Base-by-base conservation (phyloP, 2,113 vertebrate genomes). In the Empidonax alnorum region DNA sequence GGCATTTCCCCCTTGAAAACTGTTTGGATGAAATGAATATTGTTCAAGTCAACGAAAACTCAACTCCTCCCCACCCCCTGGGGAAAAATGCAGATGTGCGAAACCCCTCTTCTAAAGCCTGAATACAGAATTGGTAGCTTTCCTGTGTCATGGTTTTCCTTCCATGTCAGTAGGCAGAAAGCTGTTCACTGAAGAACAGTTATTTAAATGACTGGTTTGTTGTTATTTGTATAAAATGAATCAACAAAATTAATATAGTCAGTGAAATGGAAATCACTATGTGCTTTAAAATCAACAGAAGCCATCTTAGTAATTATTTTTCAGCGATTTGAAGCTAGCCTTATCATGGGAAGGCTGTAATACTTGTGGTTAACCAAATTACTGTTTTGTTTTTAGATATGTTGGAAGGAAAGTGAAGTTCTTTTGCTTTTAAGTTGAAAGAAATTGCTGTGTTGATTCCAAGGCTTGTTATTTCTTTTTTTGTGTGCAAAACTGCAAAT, bases 301-400 rank as follows among this genome's bases (percentile, higher is more conserved):
- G 37, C 65, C 56, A 87, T 96, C 69, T 94, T 84, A 76, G 61
- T 93, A 96, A 93, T 95, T 93, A 93, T 96, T 96, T 96, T 95
- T 93, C 73, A 50, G 83, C 90, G 92, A 88, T 96, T 93, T 89
- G 80, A 93, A 84, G 88, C 66, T 81, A 46, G 30, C 49, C 61
- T 94, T 96, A 96, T 94, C 92, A 87, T 86, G 80, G 76, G 59
- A 93, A 93, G 25, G 68, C 92, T 96, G 73, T 93, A 93, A 92
- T 95, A 72, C 41, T 96, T 96, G 96, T 95, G 96, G 96, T 94
- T 96, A 96, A 97, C 92, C 93, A 90, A 94, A 96, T 92, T 87
- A 82, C 80, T 94, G 82, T 84, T 95, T 96, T 96, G 92, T 77
- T 91, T 93, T 94, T 89, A 94, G 92, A 59, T 94, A 87, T 35